These are phyloP conservation scores for Spatulosminthurus flaviceps DNA, from an alignment of 2,888 invertebrate genomes.

Conservation along the genomic window DNA sequence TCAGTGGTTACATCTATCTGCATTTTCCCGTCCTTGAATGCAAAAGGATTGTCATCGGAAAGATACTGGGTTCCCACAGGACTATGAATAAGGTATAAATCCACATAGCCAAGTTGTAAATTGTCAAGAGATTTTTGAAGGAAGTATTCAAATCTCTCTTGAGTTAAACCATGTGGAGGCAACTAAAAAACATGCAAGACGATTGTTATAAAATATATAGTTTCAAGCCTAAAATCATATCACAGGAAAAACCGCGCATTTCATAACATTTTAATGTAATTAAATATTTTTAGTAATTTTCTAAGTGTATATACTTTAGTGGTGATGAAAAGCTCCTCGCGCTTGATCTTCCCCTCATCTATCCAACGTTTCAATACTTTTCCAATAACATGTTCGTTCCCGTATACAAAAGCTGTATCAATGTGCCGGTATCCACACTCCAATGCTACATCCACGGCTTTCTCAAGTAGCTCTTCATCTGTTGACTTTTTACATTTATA, in stretches of 20 bases:
- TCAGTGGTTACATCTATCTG: conserved; percentile 66
- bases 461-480: background rate
- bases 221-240: no score
- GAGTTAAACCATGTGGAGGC: conserved; percentile 57
- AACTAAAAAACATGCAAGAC: conserved; percentile 60
- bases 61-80: conserved; percentile 71
- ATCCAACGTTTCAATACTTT: conserved; percentile 12
- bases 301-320: conserved; percentile 17
- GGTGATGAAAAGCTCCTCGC: conserved; percentile 30
- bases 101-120: conserved; percentile 80
- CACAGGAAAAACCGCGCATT: no score
- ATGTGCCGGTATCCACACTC: conserved; percentile 28
- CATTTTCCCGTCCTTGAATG: conserved; percentile 69
- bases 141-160: conserved; percentile 53
- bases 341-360: background rate
- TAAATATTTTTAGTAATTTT: no score
- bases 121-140: conserved; percentile 68
- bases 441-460: background rate
- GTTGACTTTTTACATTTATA: background rate
- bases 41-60: conserved; percentile 66
- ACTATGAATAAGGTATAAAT: conserved; percentile 82
- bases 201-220: no score
- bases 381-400: background rate
- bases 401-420: conserved; percentile 8
- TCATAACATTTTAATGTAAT: no score